Conservation (phyloP, 2,113 vertebrate species). For the Daboia siamensis region DNA sequence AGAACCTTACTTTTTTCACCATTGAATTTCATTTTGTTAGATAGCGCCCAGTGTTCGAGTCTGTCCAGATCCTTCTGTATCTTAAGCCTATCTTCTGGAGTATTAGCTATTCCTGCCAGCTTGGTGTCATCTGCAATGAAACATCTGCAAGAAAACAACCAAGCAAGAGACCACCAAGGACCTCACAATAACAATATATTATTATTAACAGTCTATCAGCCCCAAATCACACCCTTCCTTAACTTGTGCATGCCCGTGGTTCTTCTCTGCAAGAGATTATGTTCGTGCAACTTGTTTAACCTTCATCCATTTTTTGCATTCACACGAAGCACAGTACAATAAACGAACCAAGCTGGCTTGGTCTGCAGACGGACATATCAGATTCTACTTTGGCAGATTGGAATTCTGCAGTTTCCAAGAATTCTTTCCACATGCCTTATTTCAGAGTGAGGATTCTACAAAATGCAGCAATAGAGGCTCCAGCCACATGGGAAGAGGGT, state of each 20-base stretch:
- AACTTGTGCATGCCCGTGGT: neutral
- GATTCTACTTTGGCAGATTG: neutral
- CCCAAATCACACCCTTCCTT: neutral
- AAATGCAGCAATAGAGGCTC: neutral
- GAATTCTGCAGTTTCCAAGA: neutral
- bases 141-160: neutral
- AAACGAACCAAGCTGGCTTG: neutral
- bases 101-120: too few species aligned
- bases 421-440: neutral
- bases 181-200: neutral
- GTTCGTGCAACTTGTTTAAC: neutral
- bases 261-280: neutral
- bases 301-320: neutral
- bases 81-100: too few species aligned
- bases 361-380: neutral
- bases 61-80: too few species aligned
- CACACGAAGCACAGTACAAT: neutral
- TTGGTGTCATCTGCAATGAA: too few species aligned
- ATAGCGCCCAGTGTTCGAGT: too few species aligned
- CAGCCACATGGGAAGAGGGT: neutral
- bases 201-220: neutral
- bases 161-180: neutral
- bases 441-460: neutral
- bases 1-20: too few species aligned
- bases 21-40: too few species aligned